Percentiles rank a stretch among this genome's conserved stretches.
These are phyloP conservation scores for Gobio gobio DNA, from an alignment of 2,113 vertebrate genomes.

Conservation along the genomic window DNA sequence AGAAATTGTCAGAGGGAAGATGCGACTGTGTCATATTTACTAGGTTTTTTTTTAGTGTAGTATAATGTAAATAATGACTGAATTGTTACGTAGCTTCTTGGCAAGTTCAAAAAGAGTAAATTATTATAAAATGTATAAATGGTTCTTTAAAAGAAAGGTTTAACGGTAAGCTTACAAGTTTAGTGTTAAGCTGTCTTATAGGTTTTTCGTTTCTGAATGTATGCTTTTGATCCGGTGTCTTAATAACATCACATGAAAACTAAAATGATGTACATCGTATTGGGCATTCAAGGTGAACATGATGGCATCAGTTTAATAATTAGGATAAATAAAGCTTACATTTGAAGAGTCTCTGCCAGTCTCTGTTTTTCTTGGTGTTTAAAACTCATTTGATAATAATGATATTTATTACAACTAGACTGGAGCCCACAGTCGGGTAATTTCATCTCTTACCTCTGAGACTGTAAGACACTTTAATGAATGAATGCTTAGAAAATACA, in stretches of 20 bases:
- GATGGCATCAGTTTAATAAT: constrained; percentile 1
- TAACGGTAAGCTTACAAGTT: not conserved
- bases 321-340: constrained; percentile 23
- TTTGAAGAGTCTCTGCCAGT: not conserved
- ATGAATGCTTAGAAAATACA: not conserved
- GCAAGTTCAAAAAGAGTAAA: not conserved
- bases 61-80: constrained; percentile 22
- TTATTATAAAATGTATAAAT: constrained; percentile 2
- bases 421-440: not conserved
- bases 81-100: not conserved
- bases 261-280: not conserved
- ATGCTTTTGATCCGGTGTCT: not conserved
- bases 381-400: not conserved
- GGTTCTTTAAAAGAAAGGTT: constrained; percentile 1
- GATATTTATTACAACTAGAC: not conserved
- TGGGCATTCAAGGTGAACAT: not conserved
- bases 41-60: not conserved
- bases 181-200: not conserved
- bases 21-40: constrained; percentile 5
- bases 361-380: not conserved
- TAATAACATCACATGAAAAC: not conserved
- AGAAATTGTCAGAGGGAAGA: constrained; percentile 1
- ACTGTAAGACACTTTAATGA: not conserved
- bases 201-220: constrained; percentile 3
- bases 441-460: not conserved